A percentile compares a stretch with the other conserved stretches of the same genome.
These are phyloP conservation scores for Tipula confusa DNA, from an alignment of 2,888 invertebrate species.

Conservation along the genomic window DNA sequence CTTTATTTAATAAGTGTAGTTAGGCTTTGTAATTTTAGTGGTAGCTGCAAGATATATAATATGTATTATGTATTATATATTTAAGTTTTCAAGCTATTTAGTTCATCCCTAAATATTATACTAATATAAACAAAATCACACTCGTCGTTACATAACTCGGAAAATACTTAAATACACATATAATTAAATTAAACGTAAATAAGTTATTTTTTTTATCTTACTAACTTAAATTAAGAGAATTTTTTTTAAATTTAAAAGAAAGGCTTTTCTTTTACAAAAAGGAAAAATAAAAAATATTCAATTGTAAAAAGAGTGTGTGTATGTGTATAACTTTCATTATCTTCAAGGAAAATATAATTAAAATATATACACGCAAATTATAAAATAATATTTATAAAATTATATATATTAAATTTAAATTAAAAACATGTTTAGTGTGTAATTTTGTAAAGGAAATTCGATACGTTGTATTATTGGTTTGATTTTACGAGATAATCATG, in stretches of 20 bases:
- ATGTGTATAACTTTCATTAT: too few relatives aligned
- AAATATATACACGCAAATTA: not conserved
- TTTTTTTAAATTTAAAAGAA: not conserved
- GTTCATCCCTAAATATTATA: not conserved
- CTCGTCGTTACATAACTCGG: not conserved
- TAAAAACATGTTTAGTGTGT: not conserved
- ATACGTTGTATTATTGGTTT: not conserved
- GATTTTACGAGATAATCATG: not conserved
- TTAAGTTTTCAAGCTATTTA: not conserved
- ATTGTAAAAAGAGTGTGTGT: not conserved
- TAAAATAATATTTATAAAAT: not conserved
- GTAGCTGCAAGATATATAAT: not conserved
- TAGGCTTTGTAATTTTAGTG: not conserved
- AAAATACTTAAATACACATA: not conserved
- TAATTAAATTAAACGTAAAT: not conserved
- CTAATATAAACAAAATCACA: not conserved
- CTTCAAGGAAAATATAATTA: not conserved
- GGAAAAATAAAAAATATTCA: not conserved
- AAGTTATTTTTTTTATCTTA: not conserved
- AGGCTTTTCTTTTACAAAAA: not conserved
- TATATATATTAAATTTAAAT: not conserved
- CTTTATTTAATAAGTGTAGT: not conserved
- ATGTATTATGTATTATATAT: not conserved
- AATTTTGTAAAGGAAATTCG: not conserved
- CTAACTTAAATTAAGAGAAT: not conserved